Percentiles rank a stretch among this genome's conserved stretches.
phyloP scores from a whole-genome alignment of 2,888 invertebrate genomes.

The Diachrysia chrysitis region DNA sequence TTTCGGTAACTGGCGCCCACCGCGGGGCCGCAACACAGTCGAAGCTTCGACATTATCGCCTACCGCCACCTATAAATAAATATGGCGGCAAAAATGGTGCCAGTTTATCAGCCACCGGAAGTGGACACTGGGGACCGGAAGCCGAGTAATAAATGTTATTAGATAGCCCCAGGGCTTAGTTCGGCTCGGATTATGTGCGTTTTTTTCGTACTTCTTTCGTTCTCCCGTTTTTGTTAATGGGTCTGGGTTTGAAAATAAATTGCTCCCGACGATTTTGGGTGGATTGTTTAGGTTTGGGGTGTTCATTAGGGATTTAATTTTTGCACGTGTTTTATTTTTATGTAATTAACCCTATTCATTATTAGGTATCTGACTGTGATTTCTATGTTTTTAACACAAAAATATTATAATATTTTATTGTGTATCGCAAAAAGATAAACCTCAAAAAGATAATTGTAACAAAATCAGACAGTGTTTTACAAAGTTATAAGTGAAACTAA shows the following conservation, averaged over 20 bases:
- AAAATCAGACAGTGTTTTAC: background rate
- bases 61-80: constrained; percentile 87
- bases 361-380: no score
- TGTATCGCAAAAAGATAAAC: no score
- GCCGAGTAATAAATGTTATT: constrained; percentile 89
- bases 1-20: constrained; percentile 61
- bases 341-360: constrained; percentile 17
- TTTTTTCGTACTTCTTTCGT: constrained; percentile 84
- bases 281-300: constrained; percentile 51
- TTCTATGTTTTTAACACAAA: no score
- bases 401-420: no score
- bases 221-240: constrained; percentile 86
- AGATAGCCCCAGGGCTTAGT: constrained; percentile 89
- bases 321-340: constrained; percentile 5
- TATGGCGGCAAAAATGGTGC: constrained; percentile 88
- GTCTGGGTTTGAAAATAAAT: constrained; percentile 86
- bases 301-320: constrained; percentile 22
- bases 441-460: background rate
- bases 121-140: constrained; percentile 87
- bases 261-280: constrained; percentile 76
- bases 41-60: constrained; percentile 82
- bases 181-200: constrained; percentile 73
- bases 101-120: constrained; percentile 88
- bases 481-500: background rate
- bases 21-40: constrained; percentile 73